Evolutionary conservation across 2,888 invertebrate species (phyloP).

Genomic region (Horisme vitalbata): DNA sequence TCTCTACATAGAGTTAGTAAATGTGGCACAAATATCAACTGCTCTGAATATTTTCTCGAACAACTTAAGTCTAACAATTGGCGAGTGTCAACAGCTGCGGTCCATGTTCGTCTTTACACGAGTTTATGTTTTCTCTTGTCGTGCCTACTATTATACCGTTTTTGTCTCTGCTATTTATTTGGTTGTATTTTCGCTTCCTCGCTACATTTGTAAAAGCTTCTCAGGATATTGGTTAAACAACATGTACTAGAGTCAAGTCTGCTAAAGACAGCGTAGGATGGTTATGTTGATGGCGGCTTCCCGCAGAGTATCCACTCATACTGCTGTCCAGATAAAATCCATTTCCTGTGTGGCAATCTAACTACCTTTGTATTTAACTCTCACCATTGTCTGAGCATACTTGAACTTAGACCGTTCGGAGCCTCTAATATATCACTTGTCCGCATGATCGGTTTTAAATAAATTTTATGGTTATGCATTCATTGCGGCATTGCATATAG

Average conservation of each 20-base stretch:
- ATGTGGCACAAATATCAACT: slow-evolving; percentile 28
- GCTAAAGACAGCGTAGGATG: slow-evolving; percentile 15
- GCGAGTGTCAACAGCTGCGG: slow-evolving; percentile 31
- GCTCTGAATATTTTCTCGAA: slow-evolving; percentile 29
- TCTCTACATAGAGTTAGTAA: slow-evolving; percentile 22
- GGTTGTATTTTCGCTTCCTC: slow-evolving; percentile 4
- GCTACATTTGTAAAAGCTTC: background rate
- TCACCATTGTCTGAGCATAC: slow-evolving; percentile 61
- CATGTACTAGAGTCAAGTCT: slow-evolving; percentile 1
- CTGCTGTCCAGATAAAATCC: slow-evolving; percentile 56
- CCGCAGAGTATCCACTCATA: slow-evolving; percentile 52
- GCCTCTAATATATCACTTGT: slow-evolving; percentile 30
- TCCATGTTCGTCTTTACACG: slow-evolving; percentile 28
- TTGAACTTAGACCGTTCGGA: slow-evolving; percentile 30
- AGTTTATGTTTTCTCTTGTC: slow-evolving; percentile 8
- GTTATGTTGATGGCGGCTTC: slow-evolving; percentile 40
- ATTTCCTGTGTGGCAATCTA: slow-evolving; percentile 62
- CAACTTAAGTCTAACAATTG: slow-evolving; percentile 36
- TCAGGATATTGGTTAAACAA: slow-evolving; percentile 5
- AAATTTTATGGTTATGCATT: slow-evolving; percentile 68
- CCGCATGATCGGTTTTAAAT: slow-evolving; percentile 53
- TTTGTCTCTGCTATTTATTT: slow-evolving; percentile 6
- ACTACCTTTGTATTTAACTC: slow-evolving; percentile 53
- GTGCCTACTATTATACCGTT: slow-evolving; percentile 5
- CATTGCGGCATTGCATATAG: slow-evolving; percentile 55